A percentile compares a stretch with the other conserved stretches of the same genome.
These are phyloP conservation scores for Heliconius hermathena DNA, from an alignment of 1,140 invertebrate species.

Conservation along the genomic window DNA sequence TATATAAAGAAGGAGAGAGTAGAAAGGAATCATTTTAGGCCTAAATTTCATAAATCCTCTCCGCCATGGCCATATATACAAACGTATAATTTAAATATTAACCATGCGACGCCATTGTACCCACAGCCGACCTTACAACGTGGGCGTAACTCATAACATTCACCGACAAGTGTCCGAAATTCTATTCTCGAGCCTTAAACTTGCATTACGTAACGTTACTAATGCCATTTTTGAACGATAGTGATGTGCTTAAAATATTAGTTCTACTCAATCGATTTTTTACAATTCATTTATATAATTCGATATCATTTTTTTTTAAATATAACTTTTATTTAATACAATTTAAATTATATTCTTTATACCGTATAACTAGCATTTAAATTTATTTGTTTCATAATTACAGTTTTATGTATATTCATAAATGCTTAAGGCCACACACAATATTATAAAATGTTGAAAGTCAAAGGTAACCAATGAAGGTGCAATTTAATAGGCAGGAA, in stretches of 20 bases:
- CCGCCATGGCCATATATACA: background rate
- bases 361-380: background rate
- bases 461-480: slow-evolving; percentile 6
- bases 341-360: background rate
- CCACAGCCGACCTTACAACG: slow-evolving; percentile 16
- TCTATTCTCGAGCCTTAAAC: slow-evolving; percentile 39
- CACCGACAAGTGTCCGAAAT: slow-evolving; percentile 38
- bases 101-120: background rate
- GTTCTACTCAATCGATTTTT: background rate
- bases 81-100: background rate
- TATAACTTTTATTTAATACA: background rate
- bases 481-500: slow-evolving; percentile 29
- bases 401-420: slow-evolving; percentile 19
- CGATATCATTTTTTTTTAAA: background rate
- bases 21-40: background rate
- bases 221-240: slow-evolving; percentile 30
- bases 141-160: slow-evolving; percentile 36
- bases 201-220: slow-evolving; percentile 40
- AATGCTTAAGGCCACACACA: slow-evolving; percentile 15
- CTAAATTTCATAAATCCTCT: background rate
- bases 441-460: slow-evolving; percentile 13
- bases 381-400: slow-evolving; percentile 12
- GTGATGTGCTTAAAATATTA: slow-evolving; percentile 22
- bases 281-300: background rate
- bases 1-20: background rate